A percentile compares a stretch with the other conserved stretches of the same genome.
Evolutionary conservation across 30 jellyfish, hydroid and myxozoan genomes (phyloP).

Genomic region (Pseudorhiza aurosa): DNA sequence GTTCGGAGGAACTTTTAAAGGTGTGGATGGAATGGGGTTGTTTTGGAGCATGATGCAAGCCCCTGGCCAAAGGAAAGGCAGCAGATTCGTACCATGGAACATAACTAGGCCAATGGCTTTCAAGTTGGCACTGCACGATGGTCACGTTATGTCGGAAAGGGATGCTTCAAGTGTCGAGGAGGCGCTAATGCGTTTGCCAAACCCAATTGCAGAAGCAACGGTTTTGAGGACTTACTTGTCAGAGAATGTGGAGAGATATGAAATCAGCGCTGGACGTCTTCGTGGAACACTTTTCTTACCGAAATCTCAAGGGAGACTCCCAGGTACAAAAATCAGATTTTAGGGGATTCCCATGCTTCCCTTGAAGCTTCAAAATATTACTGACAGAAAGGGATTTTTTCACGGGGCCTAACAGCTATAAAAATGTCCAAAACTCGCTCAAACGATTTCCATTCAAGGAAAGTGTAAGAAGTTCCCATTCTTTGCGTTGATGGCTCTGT

Average conservation of each 20-base stretch:
- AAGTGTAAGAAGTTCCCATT: too few species aligned
- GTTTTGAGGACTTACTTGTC: conserved; percentile 59
- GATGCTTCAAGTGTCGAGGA: not conserved
- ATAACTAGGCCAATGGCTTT: conserved; percentile 31
- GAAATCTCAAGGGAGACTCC: conserved; percentile 56
- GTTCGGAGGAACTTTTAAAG: conserved; percentile 55
- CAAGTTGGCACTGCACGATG: conserved; percentile 14
- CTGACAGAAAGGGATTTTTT: too few species aligned
- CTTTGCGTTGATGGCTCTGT: too few species aligned
- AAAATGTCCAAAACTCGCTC: too few species aligned
- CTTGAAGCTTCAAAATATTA: too few species aligned
- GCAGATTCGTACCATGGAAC: conserved; percentile 8
- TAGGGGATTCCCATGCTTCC: too few species aligned
- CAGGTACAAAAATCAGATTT: conserved; percentile 35
- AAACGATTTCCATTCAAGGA: too few species aligned
- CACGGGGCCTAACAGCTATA: too few species aligned
- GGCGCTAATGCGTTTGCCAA: not conserved
- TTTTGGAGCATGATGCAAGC: conserved; percentile 73
- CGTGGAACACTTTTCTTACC: conserved; percentile 74
- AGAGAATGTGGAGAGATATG: conserved; percentile 36
- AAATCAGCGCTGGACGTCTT: conserved; percentile 47
- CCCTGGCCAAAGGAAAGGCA: conserved; percentile 54
- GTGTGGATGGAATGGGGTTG: conserved; percentile 65
- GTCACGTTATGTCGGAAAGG: conserved; percentile 41
- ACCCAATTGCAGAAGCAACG: conserved; percentile 24